These are phyloP conservation scores for Morpho deidamia DNA, from an alignment of 2,888 invertebrate species.

Conservation along the genomic window DNA sequence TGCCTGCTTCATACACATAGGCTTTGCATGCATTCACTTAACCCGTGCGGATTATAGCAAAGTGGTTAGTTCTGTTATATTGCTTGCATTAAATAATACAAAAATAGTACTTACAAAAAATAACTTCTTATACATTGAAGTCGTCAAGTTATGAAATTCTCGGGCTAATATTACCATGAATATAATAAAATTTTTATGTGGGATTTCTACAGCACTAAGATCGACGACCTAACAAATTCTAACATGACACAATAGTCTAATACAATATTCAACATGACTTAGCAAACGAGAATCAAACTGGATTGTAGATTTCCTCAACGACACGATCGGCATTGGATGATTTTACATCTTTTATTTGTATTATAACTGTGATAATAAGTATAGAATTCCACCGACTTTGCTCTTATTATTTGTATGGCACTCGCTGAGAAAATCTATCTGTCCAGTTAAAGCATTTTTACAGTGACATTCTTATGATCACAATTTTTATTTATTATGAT, in stretches of 20 bases:
- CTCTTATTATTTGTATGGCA: constrained; percentile 52
- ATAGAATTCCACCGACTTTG: constrained; percentile 72
- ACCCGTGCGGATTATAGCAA: too few relatives aligned
- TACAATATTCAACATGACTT: constrained; percentile 8
- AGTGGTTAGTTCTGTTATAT: too few relatives aligned
- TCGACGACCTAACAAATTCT: constrained; percentile 35
- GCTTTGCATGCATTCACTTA: too few relatives aligned
- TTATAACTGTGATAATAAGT: constrained; percentile 76
- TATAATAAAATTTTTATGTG: too few relatives aligned
- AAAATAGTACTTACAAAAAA: too few relatives aligned
- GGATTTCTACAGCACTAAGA: not conserved
- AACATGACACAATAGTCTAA: constrained; percentile 41
- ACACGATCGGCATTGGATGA: constrained; percentile 55
- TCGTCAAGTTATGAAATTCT: too few relatives aligned
- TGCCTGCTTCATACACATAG: too few relatives aligned
- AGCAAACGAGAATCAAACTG: constrained; percentile 37
- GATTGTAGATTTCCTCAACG: constrained; percentile 72
- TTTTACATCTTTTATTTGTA: constrained; percentile 68
- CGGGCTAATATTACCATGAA: too few relatives aligned
- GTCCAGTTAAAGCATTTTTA: constrained; percentile 42
- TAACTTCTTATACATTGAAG: too few relatives aligned
- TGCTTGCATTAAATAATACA: too few relatives aligned
- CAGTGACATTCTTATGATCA: constrained; percentile 59
- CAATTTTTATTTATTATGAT: constrained; percentile 57
- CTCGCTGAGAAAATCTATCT: constrained; percentile 68